Evolutionary conservation across 2,797 vertebrate genomes (phyloP).

Genomic region (Brachyrhaphis roseni): DNA sequence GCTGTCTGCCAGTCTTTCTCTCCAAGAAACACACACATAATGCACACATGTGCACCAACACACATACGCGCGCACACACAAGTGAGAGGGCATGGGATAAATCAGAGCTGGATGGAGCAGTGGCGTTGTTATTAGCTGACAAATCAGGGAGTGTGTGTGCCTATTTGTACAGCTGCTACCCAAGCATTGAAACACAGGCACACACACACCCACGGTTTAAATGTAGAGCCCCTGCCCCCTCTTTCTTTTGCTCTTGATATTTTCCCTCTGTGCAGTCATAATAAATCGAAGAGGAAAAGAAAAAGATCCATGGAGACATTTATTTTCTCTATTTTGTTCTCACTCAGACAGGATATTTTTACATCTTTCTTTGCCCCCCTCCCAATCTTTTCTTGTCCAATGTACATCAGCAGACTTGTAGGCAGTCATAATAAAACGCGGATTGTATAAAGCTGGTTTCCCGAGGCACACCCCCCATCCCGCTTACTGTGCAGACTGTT

Average conservation of each 20-base stretch:
- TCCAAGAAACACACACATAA: constrained; percentile 15
- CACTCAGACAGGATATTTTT: constrained; percentile 64
- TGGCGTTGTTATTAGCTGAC: constrained; percentile 35
- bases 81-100: constrained; percentile 39
- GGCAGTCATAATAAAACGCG: constrained; percentile 74
- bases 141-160: constrained; percentile 42
- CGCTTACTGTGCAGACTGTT: background rate
- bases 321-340: constrained; percentile 44
- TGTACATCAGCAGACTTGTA: constrained; percentile 65
- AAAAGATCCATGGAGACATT: constrained; percentile 49
- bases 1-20: constrained; percentile 63
- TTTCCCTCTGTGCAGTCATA: constrained; percentile 68
- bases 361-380: constrained; percentile 4
- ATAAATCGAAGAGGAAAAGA: constrained; percentile 60
- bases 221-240: constrained; percentile 42
- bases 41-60: background rate
- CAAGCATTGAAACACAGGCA: constrained; percentile 24
- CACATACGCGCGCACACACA: constrained; percentile 10
- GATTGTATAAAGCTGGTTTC: constrained; percentile 60
- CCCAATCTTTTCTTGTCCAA: constrained; percentile 57
- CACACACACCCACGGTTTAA: constrained; percentile 39
- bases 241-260: constrained; percentile 61
- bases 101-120: constrained; percentile 40
- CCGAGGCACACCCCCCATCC: constrained; percentile 43
- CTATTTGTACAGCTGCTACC: constrained; percentile 65